A percentile compares a stretch with the other conserved stretches of the same genome.
Conservation (phyloP, 2,888 invertebrate genomes). For the Lypha dubia region DNA sequence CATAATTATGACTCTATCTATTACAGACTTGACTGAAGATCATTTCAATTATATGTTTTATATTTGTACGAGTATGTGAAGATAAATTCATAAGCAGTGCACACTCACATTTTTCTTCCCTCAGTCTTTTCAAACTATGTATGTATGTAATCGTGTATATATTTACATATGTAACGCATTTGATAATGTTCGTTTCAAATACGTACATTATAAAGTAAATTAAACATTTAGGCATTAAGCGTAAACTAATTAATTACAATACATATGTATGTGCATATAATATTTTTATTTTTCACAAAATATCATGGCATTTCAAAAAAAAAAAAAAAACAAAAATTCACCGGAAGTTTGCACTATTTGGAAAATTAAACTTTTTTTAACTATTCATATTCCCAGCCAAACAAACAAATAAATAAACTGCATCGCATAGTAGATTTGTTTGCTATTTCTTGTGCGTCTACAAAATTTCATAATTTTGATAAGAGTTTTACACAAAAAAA, state of each 20-base stretch:
- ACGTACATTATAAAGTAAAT: conserved; percentile 16
- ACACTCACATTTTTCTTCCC: conserved; percentile 11
- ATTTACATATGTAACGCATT: too few species aligned
- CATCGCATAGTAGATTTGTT: conserved; percentile 25
- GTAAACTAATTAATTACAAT: conserved; percentile 66
- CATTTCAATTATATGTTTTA: too few species aligned
- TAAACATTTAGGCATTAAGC: conserved; percentile 54
- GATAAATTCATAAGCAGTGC: neutral
- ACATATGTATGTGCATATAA: neutral
- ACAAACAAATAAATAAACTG: conserved; percentile 31
- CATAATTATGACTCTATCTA: neutral
- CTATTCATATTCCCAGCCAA: conserved; percentile 26
- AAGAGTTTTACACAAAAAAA: conserved; percentile 34
- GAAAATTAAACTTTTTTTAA: conserved; percentile 28
- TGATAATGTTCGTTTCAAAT: conserved; percentile 27
- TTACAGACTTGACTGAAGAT: neutral
- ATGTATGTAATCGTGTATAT: too few species aligned
- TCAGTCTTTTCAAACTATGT: neutral
- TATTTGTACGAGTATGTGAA: too few species aligned
- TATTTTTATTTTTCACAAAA: neutral
- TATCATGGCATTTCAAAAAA: conserved; percentile 5
- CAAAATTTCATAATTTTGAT: conserved; percentile 33
- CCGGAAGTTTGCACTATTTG: conserved; percentile 72
- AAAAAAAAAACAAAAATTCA: conserved; percentile 28
- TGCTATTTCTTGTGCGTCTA: conserved; percentile 49